Percentiles rank a stretch among this genome's conserved stretches.
phyloP scores from a whole-genome alignment of 2,888 invertebrate species.

The Aplocera efformata region DNA sequence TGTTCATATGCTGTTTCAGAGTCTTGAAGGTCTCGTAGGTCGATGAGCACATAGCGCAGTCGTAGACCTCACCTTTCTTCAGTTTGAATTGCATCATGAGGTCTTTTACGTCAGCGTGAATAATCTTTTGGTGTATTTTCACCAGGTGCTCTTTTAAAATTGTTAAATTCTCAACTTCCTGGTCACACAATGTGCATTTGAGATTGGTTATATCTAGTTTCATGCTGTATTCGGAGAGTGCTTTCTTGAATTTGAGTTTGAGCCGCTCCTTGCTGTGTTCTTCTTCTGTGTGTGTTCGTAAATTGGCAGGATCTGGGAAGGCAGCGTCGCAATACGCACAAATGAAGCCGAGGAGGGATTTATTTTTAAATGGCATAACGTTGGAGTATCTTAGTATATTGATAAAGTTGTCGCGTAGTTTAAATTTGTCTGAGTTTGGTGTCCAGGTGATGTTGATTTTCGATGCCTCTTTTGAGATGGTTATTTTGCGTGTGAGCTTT shows the following conservation, averaged over 20 bases:
- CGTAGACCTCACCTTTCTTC: conserved; percentile 56
- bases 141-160: conserved; percentile 55
- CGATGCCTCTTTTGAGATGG: conserved; percentile 23
- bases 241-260: conserved; percentile 47
- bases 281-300: conserved; percentile 47
- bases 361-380: conserved; percentile 58
- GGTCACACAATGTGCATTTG: conserved; percentile 53
- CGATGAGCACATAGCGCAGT: conserved; percentile 57
- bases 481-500: conserved; percentile 31
- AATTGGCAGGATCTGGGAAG: conserved; percentile 54
- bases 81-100: conserved; percentile 61
- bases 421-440: conserved; percentile 39
- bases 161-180: conserved; percentile 39
- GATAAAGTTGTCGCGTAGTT: conserved; percentile 55
- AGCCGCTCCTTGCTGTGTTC: conserved; percentile 49
- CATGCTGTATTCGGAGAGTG: conserved; percentile 40
- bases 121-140: conserved; percentile 48
- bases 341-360: conserved; percentile 51
- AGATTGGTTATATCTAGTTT: conserved; percentile 67
- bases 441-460: conserved; percentile 45
- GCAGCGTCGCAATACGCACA: conserved; percentile 58
- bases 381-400: conserved; percentile 58
- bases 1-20: conserved; percentile 70
- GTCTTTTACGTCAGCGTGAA: conserved; percentile 57
- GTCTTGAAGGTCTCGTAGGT: conserved; percentile 69